Evolutionary conservation across 2,113 vertebrate genomes (phyloP), one percentile per base, ranked within the genome.

Genomic region (Osmerus mordax): DNA sequence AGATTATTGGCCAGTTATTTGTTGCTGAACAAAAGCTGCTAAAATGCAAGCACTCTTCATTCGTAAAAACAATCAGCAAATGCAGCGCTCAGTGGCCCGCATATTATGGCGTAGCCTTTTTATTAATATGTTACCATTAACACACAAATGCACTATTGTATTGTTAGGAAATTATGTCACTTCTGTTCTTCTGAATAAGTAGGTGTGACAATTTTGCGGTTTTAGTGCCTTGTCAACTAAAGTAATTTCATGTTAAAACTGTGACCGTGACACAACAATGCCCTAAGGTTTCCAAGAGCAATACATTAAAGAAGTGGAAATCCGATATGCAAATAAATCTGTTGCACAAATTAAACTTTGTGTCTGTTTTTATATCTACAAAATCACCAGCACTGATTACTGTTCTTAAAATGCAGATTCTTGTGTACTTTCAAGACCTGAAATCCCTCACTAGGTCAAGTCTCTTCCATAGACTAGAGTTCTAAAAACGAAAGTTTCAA

Each of bases 311-410:
- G 25, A 29, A 63, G 61, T 32, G 61, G 61, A 18, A 63, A 63
- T 63, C 61, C 16, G 61, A 63, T 32, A 14, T 13, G 61, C 61
- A 63, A 63, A 63, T 63, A 63, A 63, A 63, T 63, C 25, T 29
- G 59, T 3, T 59, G 32, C 32, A 36, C 32, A 36, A 36, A 36
- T 36, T 36, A 4, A 36, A 36, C 32, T 36, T 36, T 36, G 29
- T 2, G 32, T 36, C 32, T 36, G 32, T 36, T 36, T 36, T 36
- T 36, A 7, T 7, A 36, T 36, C 32, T 36, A 7, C 32, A 6
- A 36, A 36, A 36, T 36, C 7, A 36, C 32, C 32, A 4, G 4
- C 5, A 4, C 32, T 36, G 32, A 36, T 36, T 6, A 36, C 32
- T 36, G 32, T 36, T 4, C 32, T 6, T 36, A 7, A 36, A 36